phyloP scores from a whole-genome alignment of 92 coral and sea anemone species.

The Phenganax marumi region DNA sequence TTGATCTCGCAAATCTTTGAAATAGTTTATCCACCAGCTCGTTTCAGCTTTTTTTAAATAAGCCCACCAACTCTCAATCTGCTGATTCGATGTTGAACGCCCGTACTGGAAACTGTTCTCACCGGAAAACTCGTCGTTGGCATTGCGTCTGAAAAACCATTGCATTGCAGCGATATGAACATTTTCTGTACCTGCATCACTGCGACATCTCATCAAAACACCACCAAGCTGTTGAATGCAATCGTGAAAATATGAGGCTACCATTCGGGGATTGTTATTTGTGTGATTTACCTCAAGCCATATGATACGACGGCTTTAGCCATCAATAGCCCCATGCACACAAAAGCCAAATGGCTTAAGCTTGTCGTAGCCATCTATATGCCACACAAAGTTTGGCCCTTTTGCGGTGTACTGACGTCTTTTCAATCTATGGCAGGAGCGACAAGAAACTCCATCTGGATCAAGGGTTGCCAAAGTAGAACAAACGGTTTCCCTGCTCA shows the following conservation, averaged over 20 bases:
- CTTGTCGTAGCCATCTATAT: constrained; percentile 61
- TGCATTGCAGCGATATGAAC: constrained; percentile 64
- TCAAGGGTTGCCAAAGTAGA: constrained; percentile 51
- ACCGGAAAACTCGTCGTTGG: constrained; percentile 55
- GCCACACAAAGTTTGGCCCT: constrained; percentile 61
- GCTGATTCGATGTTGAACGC: constrained; percentile 33
- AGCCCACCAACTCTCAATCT: constrained; percentile 12
- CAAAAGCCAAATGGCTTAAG: constrained; percentile 43
- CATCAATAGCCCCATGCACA: constrained; percentile 57
- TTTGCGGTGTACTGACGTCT: constrained; percentile 52
- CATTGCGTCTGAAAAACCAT: constrained; percentile 65
- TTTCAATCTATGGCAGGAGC: constrained; percentile 56
- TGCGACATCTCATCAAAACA: constrained; percentile 51
- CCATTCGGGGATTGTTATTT: constrained; percentile 63
- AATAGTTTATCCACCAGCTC: neutral
- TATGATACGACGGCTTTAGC: constrained; percentile 55
- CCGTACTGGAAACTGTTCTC: constrained; percentile 52
- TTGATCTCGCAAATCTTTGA: constrained; percentile 50
- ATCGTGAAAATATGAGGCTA: constrained; percentile 56
- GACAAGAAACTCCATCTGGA: constrained; percentile 56
- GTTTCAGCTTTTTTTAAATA: constrained; percentile 1
- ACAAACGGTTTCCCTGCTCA: constrained; percentile 56
- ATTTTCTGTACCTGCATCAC: constrained; percentile 69
- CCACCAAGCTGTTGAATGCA: constrained; percentile 61
- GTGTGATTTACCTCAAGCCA: constrained; percentile 65